phyloP scores from a whole-genome alignment of 2,113 vertebrate genomes.

The Puma concolor region DNA sequence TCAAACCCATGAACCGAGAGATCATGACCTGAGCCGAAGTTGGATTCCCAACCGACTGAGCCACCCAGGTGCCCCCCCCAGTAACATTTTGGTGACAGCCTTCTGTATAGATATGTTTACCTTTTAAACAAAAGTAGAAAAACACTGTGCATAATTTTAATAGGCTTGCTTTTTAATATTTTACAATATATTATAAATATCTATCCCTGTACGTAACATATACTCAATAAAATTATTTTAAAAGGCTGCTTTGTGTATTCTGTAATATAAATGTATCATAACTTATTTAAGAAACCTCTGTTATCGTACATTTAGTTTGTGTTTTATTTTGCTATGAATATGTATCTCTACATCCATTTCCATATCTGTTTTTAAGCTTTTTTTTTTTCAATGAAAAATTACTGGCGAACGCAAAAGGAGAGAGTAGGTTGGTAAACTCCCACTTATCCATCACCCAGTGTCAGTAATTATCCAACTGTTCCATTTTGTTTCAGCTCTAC shows the following conservation, averaged over 20 bases:
- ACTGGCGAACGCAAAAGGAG: not conserved
- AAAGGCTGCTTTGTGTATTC: not conserved
- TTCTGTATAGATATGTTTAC: not conserved
- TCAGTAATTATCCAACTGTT: not conserved
- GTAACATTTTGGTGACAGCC: not conserved
- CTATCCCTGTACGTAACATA: not conserved
- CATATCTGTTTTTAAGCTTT: not conserved
- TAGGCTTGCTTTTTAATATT: constrained; percentile 30
- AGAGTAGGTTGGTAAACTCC: not conserved
- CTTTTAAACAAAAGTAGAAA: not conserved
- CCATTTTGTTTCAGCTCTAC: not conserved
- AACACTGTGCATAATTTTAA: not conserved
- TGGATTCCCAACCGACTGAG: too few species aligned
- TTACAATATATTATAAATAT: not conserved
- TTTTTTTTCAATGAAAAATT: not conserved
- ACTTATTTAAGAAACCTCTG: not conserved
- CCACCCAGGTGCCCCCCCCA: not conserved
- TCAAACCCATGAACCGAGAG: too few species aligned
- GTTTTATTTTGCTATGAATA: constrained; percentile 40
- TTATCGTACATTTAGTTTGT: not conserved
- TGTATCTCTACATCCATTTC: not conserved
- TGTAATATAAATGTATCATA: constrained; percentile 22
- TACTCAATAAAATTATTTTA: not conserved
- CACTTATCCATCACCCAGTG: not conserved
- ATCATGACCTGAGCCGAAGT: too few species aligned